phyloP scores from a whole-genome alignment of 2,797 vertebrate species.

The Rhynchonycteris naso region DNA sequence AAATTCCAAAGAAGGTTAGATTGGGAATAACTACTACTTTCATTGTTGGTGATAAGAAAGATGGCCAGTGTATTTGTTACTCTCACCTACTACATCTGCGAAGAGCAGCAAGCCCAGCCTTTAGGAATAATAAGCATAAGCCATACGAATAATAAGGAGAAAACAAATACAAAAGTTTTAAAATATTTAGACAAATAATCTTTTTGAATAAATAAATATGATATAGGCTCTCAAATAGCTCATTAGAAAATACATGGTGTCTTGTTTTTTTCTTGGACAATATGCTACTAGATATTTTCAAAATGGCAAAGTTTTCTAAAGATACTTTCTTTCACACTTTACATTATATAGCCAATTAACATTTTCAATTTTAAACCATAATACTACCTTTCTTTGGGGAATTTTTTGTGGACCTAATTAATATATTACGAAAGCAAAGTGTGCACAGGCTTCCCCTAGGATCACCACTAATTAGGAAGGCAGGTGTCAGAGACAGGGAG shows the following conservation, averaged over 20 bases:
- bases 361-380: conserved; percentile 42
- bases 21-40: neutral
- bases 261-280: neutral
- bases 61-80: neutral
- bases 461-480: neutral
- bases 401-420: neutral
- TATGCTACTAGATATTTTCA: neutral
- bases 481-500: neutral
- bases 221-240: neutral
- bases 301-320: conserved; percentile 25
- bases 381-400: neutral
- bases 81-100: neutral
- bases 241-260: neutral
- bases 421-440: neutral
- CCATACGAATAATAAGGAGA: neutral
- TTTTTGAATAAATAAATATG: conserved; percentile 12
- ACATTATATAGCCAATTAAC: neutral
- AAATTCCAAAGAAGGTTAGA: neutral
- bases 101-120: neutral
- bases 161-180: conserved; percentile 24
- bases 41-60: conserved; percentile 10
- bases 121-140: neutral
- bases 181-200: conserved; percentile 38
- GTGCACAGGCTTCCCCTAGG: neutral
- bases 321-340: conserved; percentile 45